phyloP scores from a whole-genome alignment of 2,113 vertebrate species.

The Garra rufa region DNA sequence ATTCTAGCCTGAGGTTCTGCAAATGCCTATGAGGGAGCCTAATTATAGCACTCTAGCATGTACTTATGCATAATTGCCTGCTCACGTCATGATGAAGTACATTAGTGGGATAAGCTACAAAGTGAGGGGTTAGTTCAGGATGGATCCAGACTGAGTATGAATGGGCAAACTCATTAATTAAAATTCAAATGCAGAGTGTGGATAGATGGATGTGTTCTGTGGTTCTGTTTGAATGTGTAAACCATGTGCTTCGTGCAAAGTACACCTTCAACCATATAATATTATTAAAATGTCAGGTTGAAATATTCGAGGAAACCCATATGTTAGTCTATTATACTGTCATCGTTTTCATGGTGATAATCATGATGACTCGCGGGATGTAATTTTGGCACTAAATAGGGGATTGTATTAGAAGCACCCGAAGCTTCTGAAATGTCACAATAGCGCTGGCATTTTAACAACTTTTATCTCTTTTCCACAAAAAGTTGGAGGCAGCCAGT shows the following conservation, averaged over 20 bases:
- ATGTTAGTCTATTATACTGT: slow-evolving; percentile 36
- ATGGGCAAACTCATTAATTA: not conserved
- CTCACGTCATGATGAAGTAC: slow-evolving; percentile 56
- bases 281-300: slow-evolving; percentile 38
- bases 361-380: slow-evolving; percentile 65
- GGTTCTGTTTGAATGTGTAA: not conserved
- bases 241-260: not conserved
- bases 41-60: slow-evolving; percentile 60
- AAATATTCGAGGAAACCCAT: slow-evolving; percentile 19
- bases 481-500: slow-evolving; percentile 65
- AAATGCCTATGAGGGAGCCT: slow-evolving; percentile 66
- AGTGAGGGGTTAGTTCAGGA: slow-evolving; percentile 42
- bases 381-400: slow-evolving; percentile 66
- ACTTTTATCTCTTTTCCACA: slow-evolving; percentile 73
- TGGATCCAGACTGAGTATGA: slow-evolving; percentile 32
- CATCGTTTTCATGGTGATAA: slow-evolving; percentile 64
- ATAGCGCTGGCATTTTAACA: slow-evolving; percentile 76
- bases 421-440: slow-evolving; percentile 74
- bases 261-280: not conserved
- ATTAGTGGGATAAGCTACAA: slow-evolving; percentile 50
- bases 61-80: slow-evolving; percentile 60
- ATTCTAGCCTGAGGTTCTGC: slow-evolving; percentile 57
- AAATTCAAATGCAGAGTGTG: not conserved
- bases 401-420: slow-evolving; percentile 69
- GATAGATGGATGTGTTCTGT: not conserved